A percentile compares a stretch with the other conserved stretches of the same genome.
Conservation (phyloP, 2,113 vertebrate species). For the Dryoscopus gambensis region DNA sequence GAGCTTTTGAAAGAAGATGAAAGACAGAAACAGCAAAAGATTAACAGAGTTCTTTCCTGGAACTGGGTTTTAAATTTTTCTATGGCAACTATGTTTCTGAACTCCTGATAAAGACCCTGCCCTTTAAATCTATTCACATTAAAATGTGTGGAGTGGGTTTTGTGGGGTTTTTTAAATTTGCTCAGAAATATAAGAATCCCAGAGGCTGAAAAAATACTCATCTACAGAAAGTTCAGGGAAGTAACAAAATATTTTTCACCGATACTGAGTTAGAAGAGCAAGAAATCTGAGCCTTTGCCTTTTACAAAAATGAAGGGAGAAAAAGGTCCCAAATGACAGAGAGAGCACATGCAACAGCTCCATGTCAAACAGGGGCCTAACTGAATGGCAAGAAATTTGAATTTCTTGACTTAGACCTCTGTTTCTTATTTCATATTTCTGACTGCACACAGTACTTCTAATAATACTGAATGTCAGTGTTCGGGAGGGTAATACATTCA, state of each 20-base stretch:
- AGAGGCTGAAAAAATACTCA: neutral
- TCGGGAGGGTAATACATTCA: neutral
- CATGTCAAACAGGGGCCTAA: neutral
- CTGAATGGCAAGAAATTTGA: neutral
- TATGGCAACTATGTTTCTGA: neutral
- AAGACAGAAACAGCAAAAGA: neutral
- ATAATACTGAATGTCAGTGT: neutral
- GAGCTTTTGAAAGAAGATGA: neutral
- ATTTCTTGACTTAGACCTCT: neutral
- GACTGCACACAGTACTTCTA: neutral
- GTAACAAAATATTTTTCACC: neutral
- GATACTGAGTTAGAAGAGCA: neutral
- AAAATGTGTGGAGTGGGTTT: accelerated
- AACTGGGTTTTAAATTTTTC: neutral
- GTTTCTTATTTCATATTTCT: neutral
- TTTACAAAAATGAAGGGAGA: neutral
- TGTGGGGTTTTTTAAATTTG: no score
- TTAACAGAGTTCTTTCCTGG: neutral
- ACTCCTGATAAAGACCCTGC: neutral
- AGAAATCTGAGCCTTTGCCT: neutral
- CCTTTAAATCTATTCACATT: neutral
- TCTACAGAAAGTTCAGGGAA: neutral
- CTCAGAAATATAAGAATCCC: neutral
- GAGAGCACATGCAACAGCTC: neutral
- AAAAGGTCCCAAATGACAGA: neutral